Evolutionary conservation across 23 tunicate species (phyloP).

Genomic region (Ascidia mentula): DNA sequence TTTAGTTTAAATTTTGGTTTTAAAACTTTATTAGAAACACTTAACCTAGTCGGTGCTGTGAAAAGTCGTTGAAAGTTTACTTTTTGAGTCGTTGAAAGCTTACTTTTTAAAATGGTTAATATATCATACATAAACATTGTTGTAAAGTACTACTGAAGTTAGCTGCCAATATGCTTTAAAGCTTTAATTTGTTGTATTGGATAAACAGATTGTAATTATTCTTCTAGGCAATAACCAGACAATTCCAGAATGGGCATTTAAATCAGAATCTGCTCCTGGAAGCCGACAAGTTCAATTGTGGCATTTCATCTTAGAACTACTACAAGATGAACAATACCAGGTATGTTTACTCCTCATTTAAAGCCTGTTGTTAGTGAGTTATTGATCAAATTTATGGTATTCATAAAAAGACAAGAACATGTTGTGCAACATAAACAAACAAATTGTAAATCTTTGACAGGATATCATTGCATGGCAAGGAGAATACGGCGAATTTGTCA

Average conservation of each 20-base stretch:
- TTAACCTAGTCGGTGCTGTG: too few species aligned
- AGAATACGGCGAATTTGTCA: conserved; percentile 97
- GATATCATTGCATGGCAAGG: conserved; percentile 94
- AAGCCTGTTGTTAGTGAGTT: background rate
- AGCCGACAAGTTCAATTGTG: conserved; percentile 99
- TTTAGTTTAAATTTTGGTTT: background rate
- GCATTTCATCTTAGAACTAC: conserved; percentile 96
- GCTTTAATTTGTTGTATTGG: too few species aligned
- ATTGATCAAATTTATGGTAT: background rate
- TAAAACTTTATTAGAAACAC: background rate
- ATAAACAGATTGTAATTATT: background rate
- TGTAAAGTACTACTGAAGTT: too few species aligned
- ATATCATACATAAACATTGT: too few species aligned
- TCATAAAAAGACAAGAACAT: background rate
- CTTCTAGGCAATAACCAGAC: conserved; percentile 54
- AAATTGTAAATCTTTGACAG: too few species aligned
- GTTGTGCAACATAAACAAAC: background rate
- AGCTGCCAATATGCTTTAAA: too few species aligned
- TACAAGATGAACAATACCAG: conserved; percentile 90
- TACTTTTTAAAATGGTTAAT: too few species aligned
- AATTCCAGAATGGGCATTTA: conserved; percentile 98
- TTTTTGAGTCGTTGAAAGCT: too few species aligned
- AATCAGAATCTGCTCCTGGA: conserved; percentile 99
- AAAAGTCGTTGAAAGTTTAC: too few species aligned
- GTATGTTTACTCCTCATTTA: conserved; percentile 21